Base-by-base conservation (phyloP, 1,140 invertebrate species). In the Brachystomella parvula region DNA sequence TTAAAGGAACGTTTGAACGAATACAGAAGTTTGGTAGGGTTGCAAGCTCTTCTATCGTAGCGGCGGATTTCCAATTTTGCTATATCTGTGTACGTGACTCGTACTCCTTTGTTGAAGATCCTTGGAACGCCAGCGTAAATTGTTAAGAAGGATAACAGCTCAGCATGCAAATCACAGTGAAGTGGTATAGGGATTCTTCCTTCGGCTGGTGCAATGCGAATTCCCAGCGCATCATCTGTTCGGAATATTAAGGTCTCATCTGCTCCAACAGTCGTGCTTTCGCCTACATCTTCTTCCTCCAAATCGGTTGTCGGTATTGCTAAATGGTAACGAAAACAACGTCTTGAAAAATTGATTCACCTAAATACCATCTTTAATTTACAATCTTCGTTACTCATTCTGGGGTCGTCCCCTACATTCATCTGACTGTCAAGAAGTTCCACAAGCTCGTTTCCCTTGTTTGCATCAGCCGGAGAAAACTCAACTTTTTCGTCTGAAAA, bases 121-220 rank as follows among this genome's bases (percentile, higher is more conserved):
- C 59, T 47, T 47, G 47, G n/a, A 47, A 66, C 24, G 24, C 75
- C 75, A 58, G 59, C 62, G 59, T 74, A 76, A 58, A 76, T 76
- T n/a, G 60, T 62, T 24, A 73, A 74, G 71, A 75, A 76, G 3
- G 73, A 70, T 47, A 75, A 56, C 64, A 71, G 67, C 67, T 73
- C 71, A 29, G 70, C 74, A 73, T 74, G 1, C 31, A 3, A 24
- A 47, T 68, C 66, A 28, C 19, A 15, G n/a, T 21, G 24, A 1
- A 69, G 19, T 1, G 57, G 57, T 2, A 69, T 53, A 39, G 63
- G 67, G 29, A 12, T 33, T 33, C 39, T 61, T 61, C 67, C 67
- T 39, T 65, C 67, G 3, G 28, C 63, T 24, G 63, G 67, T 39
- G 60, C 30, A 17, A 35, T 62, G 19, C 53, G n/a, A 57, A 15